Evolutionary conservation across 1,140 invertebrate species (phyloP), one percentile per base, ranked within the genome.

Genomic region (Micrasema minimum): DNA sequence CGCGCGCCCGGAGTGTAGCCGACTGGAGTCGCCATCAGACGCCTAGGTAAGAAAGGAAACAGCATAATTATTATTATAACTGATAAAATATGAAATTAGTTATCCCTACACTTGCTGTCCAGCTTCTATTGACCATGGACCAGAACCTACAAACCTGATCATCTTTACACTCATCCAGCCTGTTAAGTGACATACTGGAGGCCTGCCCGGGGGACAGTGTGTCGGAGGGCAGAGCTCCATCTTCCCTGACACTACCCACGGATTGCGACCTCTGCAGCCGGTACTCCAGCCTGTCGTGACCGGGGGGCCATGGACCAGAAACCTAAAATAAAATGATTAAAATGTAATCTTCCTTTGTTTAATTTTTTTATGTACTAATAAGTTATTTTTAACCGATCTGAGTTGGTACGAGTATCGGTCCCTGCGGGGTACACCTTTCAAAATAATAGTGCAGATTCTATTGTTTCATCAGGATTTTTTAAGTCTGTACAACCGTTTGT

Each of bases 151-250:
- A 20, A 12, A 64, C 59, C 59, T 64, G 23, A 14, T 46, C 59
- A 64, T 64, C 59, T n/a, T 64, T 64, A 22, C 59, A 64, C 66
- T 90, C 88, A 72, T 90, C 89, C 61, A 88, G 86, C 76, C 92
- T 88, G 72, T 91, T 92, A 0, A 92, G 83, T 3, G 90, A 91
- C 7, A 92, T 78, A 76, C 91, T 92, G 1, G 91, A 92, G 0
- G 88, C 88, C 75, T 90, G 90, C 26, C 20, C 67, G 48, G 87
- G 86, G 37, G 82, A 87, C 65, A 82, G 82, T 69, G 72, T 79
- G 71, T 66, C 82, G n/a, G 59, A 22, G 2, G 43, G 41, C 51
- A 72, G 79, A 73, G 77, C 78, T 6, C 80, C 78, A 2, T 85
- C 79, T 23, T 87, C 88, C 0, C 86, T 84, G 0, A 93, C 85